A percentile compares a stretch with the other conserved stretches of the same genome.
Conservation (phyloP, 1,140 invertebrate genomes). For the Brachionus rotundiformis region DNA sequence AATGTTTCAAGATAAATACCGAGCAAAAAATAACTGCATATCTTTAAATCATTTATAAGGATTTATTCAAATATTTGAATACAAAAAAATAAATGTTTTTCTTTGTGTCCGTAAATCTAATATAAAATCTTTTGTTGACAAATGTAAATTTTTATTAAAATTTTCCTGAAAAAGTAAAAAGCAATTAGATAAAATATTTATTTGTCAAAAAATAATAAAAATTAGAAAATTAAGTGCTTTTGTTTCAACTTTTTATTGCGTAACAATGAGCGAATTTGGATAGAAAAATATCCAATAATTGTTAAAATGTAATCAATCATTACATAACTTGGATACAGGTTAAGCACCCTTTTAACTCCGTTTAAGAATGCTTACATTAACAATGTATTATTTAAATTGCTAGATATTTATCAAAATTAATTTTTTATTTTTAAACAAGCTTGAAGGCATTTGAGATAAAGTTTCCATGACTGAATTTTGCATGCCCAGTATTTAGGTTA, state of each 20-base stretch:
- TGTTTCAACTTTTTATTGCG: slow-evolving; percentile 13
- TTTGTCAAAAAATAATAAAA: background rate
- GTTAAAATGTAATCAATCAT: slow-evolving; percentile 26
- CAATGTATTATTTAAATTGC: slow-evolving; percentile 13
- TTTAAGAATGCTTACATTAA: background rate
- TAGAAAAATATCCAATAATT: slow-evolving; percentile 29
- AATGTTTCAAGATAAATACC: slow-evolving; percentile 6
- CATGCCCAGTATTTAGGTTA: slow-evolving; percentile 10
- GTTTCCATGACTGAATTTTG: background rate
- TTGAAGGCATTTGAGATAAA: background rate
- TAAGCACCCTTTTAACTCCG: background rate
- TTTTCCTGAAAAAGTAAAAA: background rate
- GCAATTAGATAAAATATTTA: slow-evolving; percentile 26
- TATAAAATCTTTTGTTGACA: slow-evolving; percentile 10
- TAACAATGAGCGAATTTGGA: background rate
- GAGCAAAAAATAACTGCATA: background rate
- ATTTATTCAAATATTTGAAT: background rate
- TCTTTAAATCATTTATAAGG: slow-evolving; percentile 4
- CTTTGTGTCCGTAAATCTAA: background rate
- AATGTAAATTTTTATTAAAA: background rate
- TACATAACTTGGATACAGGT: slow-evolving; percentile 38
- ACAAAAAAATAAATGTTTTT: background rate
- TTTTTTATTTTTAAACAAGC: background rate
- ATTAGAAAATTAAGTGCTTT: slow-evolving; percentile 3
- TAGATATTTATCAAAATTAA: background rate